phyloP scores from a whole-genome alignment of 2,113 vertebrate species.

The Stercorarius parasiticus region DNA sequence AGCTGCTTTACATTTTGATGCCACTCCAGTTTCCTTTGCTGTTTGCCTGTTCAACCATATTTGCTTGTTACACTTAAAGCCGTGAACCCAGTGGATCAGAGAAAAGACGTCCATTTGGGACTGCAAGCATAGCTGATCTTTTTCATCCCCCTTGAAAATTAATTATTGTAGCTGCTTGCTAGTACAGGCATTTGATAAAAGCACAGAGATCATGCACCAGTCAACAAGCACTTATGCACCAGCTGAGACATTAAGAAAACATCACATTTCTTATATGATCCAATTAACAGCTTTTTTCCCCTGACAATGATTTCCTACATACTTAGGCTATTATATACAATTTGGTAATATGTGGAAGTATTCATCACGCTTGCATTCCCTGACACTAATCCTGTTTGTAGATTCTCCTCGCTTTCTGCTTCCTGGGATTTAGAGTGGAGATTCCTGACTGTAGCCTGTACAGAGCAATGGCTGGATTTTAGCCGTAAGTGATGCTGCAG shows the following conservation, averaged over 20 bases:
- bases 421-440: neutral
- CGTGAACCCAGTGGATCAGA: neutral
- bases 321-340: slow-evolving; percentile 21
- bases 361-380: slow-evolving; percentile 10
- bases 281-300: slow-evolving; percentile 28
- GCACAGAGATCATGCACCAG: neutral
- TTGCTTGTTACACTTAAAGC: neutral
- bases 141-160: slow-evolving; percentile 41
- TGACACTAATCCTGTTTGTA: slow-evolving; percentile 53
- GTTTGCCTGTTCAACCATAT: neutral
- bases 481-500: neutral
- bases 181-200: neutral
- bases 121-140: neutral
- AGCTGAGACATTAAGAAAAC: slow-evolving; percentile 36
- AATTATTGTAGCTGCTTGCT: slow-evolving; percentile 6
- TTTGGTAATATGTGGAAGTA: slow-evolving; percentile 25
- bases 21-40: neutral
- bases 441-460: neutral
- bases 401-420: slow-evolving; percentile 41
- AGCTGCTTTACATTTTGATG: neutral
- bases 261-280: neutral
- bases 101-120: neutral
- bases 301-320: slow-evolving; percentile 5
- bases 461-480: neutral
- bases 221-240: neutral